Evolutionary conservation across 2,797 vertebrate species (phyloP), one percentile per base, ranked within the genome.

Genomic region (Cossypha niveicapilla): DNA sequence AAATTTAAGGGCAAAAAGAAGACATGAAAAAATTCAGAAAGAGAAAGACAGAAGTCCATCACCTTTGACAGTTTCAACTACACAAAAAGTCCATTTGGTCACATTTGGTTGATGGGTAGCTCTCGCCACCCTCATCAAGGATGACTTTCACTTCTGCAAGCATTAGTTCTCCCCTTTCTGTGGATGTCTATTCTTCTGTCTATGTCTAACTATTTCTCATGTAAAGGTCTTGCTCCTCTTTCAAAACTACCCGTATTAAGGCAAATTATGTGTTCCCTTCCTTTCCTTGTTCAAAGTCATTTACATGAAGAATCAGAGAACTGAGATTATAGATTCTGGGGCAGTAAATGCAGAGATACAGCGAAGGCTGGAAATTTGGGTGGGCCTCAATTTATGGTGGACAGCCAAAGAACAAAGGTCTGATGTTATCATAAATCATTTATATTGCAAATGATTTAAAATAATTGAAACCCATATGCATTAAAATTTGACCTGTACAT

Each of bases 391-490:
- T 95, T 96, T 96, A 96, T 93, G 81, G 86, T 93, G 78, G 75
- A 91, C 89, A 91, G 88, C 57, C 81, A 94, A 94, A 80, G 94
- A 96, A 94, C 75, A 89, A 95, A 92, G 73, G 93, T 91, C 88
- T 91, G 86, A 91, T 96, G 94, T 92, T 86, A 92, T 1, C 37
- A 27, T 93, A 94, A 95, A 95, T 96, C 68, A 95, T 76, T 89
- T 96, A 82, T 94, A 96, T 93, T 94, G 94, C 93, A 94, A 87
- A 95, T 94, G 84, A 96, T 95, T 96, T 95, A 94, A 95, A 92
- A 95, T 95, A 95, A 96, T 95, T 94, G 95, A 96, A 95, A 57
- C 75, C 86, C 61, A 66, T 91, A 93, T 83, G 86, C 95, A 95
- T 95, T 96, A 96, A 87, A 95, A 95, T 95, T 96, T 92, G 94